Evolutionary conservation across 2,888 invertebrate species (phyloP).

Genomic region (Drosophila leonis): DNA sequence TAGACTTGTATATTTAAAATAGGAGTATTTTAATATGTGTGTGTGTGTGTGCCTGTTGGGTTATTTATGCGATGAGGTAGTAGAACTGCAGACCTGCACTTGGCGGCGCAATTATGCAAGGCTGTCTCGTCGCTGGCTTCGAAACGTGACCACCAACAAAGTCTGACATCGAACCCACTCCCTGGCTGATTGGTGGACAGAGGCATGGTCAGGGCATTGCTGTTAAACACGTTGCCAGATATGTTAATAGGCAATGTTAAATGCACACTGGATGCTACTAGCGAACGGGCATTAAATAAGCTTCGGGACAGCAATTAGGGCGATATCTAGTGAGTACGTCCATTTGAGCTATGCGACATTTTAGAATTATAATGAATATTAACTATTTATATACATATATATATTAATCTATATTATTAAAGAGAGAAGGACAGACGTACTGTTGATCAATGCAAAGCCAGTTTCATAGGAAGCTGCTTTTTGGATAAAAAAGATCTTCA

Average conservation of each 20-base stretch:
- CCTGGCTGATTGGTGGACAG: conserved; percentile 45
- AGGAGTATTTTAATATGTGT: conserved; percentile 22
- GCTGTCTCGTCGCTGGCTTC: conserved; percentile 53
- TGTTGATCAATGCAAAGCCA: not conserved
- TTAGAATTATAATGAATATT: not conserved
- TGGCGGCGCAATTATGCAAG: conserved; percentile 77
- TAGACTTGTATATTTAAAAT: conserved; percentile 41
- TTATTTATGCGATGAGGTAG: conserved; percentile 67
- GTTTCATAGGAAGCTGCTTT: not conserved
- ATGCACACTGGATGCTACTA: conserved; percentile 73
- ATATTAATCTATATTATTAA: not conserved
- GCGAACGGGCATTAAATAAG: conserved; percentile 52
- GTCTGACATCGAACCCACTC: conserved; percentile 33
- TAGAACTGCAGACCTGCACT: conserved; percentile 61
- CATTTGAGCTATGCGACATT: not conserved
- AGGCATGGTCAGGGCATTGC: conserved; percentile 29
- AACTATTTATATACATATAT: not conserved
- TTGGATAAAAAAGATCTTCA: not conserved
- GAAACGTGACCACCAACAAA: conserved; percentile 75
- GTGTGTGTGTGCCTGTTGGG: conserved; percentile 37
- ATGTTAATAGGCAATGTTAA: conserved; percentile 78
- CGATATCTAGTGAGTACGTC: not conserved
- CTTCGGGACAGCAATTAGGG: conserved; percentile 52
- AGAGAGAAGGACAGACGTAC: too few relatives aligned
- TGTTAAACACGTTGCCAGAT: conserved; percentile 68